These are phyloP conservation scores for Drosophila fulvimacula DNA, from an alignment of 2,888 invertebrate genomes.

Conservation along the genomic window DNA sequence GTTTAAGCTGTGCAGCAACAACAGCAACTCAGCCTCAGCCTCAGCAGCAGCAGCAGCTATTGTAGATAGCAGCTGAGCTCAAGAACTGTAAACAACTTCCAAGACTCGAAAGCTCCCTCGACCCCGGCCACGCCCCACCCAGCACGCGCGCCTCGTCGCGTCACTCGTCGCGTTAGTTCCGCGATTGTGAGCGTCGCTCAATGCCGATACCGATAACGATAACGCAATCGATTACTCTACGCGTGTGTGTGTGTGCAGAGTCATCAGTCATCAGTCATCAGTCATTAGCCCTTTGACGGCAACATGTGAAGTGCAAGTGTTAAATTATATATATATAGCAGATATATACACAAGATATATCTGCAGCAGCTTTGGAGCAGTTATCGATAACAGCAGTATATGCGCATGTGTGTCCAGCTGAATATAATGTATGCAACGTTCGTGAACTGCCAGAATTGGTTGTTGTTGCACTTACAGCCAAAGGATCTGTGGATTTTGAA, in stretches of 20 bases:
- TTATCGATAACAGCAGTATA: constrained; percentile 23
- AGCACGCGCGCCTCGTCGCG: constrained; percentile 15
- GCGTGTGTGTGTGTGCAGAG: constrained; percentile 26
- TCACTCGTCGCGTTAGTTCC: constrained; percentile 39
- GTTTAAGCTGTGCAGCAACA: constrained; percentile 55
- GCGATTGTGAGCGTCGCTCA: constrained; percentile 51
- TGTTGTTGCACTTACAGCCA: constrained; percentile 81
- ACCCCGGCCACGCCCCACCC: not conserved
- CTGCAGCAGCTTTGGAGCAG: constrained; percentile 12
- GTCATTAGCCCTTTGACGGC: constrained; percentile 32
- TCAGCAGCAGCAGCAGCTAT: constrained; percentile 8
- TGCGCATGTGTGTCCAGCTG: constrained; percentile 43
- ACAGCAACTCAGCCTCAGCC: constrained; percentile 8
- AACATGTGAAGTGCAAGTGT: constrained; percentile 70
- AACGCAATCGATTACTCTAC: constrained; percentile 23
- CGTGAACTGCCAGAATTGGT: constrained; percentile 76
- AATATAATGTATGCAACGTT: constrained; percentile 77
- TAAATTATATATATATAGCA: not conserved
- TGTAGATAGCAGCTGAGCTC: constrained; percentile 63
- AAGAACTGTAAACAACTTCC: constrained; percentile 69
- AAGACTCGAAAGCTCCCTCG: constrained; percentile 19
- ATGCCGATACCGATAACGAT: constrained; percentile 40
- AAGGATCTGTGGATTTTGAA: constrained; percentile 82
- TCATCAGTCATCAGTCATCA: constrained; percentile 35
- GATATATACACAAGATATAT: constrained; percentile 6